Evolutionary conservation across 2,797 vertebrate species (phyloP).

Genomic region (Trachops cirrhosus): DNA sequence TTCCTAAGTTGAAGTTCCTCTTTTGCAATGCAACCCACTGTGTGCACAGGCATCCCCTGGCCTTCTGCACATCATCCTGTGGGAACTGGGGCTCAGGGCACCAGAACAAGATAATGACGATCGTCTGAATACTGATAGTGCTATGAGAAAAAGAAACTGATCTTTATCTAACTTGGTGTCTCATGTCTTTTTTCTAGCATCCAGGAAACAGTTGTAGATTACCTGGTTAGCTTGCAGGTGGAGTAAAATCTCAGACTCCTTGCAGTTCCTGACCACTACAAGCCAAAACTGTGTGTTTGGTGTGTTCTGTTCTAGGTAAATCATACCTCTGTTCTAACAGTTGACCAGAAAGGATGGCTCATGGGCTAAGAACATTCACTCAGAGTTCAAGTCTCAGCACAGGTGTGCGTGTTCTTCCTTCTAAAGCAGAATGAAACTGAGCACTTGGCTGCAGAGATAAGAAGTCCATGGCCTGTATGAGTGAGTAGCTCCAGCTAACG

Average conservation of each 20-base stretch:
- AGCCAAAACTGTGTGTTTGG: background rate
- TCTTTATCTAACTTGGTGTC: background rate
- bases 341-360: background rate
- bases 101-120: background rate
- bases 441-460: background rate
- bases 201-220: background rate
- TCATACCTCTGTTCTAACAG: background rate
- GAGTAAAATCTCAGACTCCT: background rate
- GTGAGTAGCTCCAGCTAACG: background rate
- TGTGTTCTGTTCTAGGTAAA: background rate
- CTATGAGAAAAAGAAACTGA: background rate
- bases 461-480: background rate
- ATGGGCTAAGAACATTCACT: background rate
- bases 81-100: background rate
- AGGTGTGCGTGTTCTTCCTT: background rate
- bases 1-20: background rate
- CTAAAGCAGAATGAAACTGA: background rate
- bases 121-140: background rate
- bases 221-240: background rate
- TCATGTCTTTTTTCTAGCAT: background rate
- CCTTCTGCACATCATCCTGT: background rate
- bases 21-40: background rate
- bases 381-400: background rate
- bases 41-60: fast-evolving
- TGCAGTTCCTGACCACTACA: background rate